Evolutionary conservation across 2,888 invertebrate genomes (phyloP).

Genomic region (Rambutsinella grinnellia): DNA sequence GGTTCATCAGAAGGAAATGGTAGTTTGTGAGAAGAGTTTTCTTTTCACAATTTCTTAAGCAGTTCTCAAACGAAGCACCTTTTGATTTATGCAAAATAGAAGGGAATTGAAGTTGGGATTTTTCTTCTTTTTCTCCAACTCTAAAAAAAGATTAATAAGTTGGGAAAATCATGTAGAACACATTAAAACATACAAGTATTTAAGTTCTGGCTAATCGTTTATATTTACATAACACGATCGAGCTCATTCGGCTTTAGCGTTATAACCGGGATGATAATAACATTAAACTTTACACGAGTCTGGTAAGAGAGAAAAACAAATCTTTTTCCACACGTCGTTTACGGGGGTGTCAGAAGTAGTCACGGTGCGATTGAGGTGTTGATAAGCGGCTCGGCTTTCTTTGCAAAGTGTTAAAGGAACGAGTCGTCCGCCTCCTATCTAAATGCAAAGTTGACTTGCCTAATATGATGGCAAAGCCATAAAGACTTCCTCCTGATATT

Average conservation of each 20-base stretch:
- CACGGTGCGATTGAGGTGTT: conserved; percentile 43
- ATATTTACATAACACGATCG: background rate
- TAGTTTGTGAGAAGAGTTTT: no score
- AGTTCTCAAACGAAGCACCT: conserved; percentile 3
- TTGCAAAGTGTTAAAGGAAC: background rate
- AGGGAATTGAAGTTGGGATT: background rate
- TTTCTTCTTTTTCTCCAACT: background rate
- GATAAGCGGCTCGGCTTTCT: conserved; percentile 16
- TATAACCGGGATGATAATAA: background rate
- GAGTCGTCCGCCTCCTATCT: background rate
- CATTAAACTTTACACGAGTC: conserved; percentile 7
- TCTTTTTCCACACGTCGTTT: conserved; percentile 16
- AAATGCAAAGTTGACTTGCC: background rate
- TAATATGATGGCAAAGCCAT: background rate
- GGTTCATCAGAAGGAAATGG: background rate
- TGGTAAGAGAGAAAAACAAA: conserved; percentile 21
- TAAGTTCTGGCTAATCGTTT: background rate
- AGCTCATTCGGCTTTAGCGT: background rate
- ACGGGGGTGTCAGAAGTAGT: conserved; percentile 29
- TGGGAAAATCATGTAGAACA: conserved; percentile 17
- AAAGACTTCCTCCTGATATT: background rate
- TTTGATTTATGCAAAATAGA: conserved; percentile 4
- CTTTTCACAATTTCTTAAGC: no score
- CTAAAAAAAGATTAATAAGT: conserved; percentile 22
- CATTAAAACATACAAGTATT: background rate